A percentile compares a stretch with the other conserved stretches of the same genome.
These are phyloP conservation scores for Heliconius hermathena DNA, from an alignment of 1,140 invertebrate genomes.

Conservation along the genomic window DNA sequence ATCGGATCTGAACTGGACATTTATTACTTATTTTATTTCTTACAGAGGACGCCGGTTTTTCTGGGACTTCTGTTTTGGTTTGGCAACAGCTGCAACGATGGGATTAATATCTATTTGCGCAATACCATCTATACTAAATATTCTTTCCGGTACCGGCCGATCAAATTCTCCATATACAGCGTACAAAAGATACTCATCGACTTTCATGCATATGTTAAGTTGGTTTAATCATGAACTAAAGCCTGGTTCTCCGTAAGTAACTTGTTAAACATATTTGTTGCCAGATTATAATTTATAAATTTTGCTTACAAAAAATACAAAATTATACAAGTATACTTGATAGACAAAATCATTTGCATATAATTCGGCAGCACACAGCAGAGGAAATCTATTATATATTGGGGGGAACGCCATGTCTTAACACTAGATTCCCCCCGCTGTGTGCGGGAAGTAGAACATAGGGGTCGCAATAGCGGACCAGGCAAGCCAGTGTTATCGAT, in stretches of 20 bases:
- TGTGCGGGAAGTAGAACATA: no score
- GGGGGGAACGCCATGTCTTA: no score
- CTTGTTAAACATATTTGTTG: neutral
- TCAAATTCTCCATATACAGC: slow-evolving; percentile 84
- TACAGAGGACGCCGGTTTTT: slow-evolving; percentile 85
- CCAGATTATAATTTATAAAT: no score
- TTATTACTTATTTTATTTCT: slow-evolving; percentile 15
- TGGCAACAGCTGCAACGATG: slow-evolving; percentile 82
- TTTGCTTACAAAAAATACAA: no score
- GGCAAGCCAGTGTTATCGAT: no score
- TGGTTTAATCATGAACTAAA: slow-evolving; percentile 87
- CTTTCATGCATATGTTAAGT: slow-evolving; percentile 85
- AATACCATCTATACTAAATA: slow-evolving; percentile 83
- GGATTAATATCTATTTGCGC: slow-evolving; percentile 84
- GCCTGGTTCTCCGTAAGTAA: slow-evolving; percentile 47
- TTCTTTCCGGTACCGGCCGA: slow-evolving; percentile 85
- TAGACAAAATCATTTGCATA: no score
- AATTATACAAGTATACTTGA: no score
- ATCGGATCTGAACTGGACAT: no score
- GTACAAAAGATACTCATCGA: slow-evolving; percentile 88
- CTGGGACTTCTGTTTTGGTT: slow-evolving; percentile 81
- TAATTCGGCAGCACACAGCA: no score
- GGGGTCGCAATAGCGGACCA: no score
- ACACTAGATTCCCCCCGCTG: no score
- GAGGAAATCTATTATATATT: no score